phyloP scores from a whole-genome alignment of 2,888 invertebrate species.

The Cataglyphis rosenhaueri region DNA sequence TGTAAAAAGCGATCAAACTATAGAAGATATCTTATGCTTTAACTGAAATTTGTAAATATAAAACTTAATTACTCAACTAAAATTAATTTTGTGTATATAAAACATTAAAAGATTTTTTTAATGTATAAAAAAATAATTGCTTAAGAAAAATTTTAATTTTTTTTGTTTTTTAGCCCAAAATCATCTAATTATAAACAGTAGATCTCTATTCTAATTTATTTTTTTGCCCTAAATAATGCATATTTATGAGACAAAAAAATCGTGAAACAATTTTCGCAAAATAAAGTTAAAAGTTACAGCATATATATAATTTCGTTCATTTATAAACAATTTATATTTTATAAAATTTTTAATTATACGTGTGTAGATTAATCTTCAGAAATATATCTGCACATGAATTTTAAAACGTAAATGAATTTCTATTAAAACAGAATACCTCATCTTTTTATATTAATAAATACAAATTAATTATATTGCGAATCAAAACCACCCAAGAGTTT shows the following conservation, averaged over 20 bases:
- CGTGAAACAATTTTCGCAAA: neutral
- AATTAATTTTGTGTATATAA: neutral
- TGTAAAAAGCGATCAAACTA: neutral
- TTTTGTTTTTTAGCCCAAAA: neutral
- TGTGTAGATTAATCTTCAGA: neutral
- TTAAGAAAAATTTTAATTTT: neutral
- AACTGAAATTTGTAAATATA: neutral
- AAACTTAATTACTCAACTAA: neutral
- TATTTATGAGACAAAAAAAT: neutral
- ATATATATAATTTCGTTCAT: neutral
- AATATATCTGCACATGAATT: neutral
- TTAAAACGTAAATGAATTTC: neutral
- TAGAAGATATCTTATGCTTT: neutral
- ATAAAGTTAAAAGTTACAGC: neutral
- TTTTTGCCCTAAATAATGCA: neutral
- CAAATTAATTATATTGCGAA: neutral
- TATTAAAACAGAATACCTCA: neutral
- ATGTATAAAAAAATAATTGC: neutral
- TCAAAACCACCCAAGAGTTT: neutral
- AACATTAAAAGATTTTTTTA: neutral
- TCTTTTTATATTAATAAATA: neutral
- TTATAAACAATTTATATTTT: neutral
- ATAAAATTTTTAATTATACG: conserved; percentile 5
- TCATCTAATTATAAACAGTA: neutral
- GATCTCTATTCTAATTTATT: neutral